Evolutionary conservation across 1,140 invertebrate genomes (phyloP), one percentile per base, ranked within the genome.

Genomic region (roundworm (Caenorhabditis elegans)): DNA sequence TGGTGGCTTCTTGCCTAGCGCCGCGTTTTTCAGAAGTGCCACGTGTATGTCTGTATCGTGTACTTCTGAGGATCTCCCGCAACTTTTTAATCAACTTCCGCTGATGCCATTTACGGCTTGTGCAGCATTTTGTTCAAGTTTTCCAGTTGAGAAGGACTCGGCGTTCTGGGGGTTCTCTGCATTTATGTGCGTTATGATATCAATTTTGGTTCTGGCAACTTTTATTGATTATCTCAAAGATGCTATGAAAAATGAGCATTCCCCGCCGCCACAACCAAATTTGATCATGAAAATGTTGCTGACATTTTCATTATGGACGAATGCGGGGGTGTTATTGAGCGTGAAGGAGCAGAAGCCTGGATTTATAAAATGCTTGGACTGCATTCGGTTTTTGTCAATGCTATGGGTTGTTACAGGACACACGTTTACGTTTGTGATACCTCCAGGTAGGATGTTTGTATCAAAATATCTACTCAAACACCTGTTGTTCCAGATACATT

Each of bases 341-440:
- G 60, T 79, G 8, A 76, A 46, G 11, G 55, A 81, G 19, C 49
- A 70, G 3, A 70, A 36, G 26, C 28, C 43, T 1, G 83, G 80
- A 39, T 46, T 48, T 43, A 76, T 86, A 36, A 39, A 49, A 36
- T 85, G 51, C 15, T 53, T 90, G 5, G 86, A 90, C 82, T 90
- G 90, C 24, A 89, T 90, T 24, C 84, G 90, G 1, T 90, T 90
- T 82, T 82, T 90, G 34, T 90, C 88, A 76, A 86, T 90, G 53
- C 79, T 86, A 1, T 90, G 90, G 90, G 86, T 90, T 1, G 84
- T 90, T 0, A 81, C 90, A 0, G 88, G 89, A 3, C 90, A 90
- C 11, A 87, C 85, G 28, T 55, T 70, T 10, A 28, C 85, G n/a
- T n/a, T n/a, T n/a, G n/a, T n/a, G n/a, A n/a, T n/a, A n/a, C n/a